Base-by-base conservation (phyloP, 2,113 vertebrate species). In the Emydura subglobosa region DNA sequence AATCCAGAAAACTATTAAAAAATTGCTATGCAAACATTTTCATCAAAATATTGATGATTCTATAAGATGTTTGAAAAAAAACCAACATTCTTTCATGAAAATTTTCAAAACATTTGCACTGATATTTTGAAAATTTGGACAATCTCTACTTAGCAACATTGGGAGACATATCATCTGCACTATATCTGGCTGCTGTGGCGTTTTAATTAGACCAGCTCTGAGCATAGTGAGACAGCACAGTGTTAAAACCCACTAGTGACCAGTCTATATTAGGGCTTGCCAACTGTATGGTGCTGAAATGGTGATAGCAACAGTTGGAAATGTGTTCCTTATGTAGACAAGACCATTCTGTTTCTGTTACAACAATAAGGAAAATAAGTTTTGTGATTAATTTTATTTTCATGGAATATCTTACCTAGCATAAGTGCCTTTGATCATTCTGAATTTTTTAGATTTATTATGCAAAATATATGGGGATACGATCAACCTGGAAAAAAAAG, bases 151-250 rank as follows among this genome's bases (percentile, higher is more conserved):
- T 79, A 49, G 53, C 53, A 85, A 88, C 68, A 17, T 16, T 85
- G 79, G 34, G 44, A 89, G 6, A 2, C 1, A 83, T 91, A 82
- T 4, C 79, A 44, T 61, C 90, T 89, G 83, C 88, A 82, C 92
- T 54, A 87, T 85, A 27, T 83, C 92, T 94, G 90, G 76, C n/a
- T 72, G n/a, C n/a, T 72, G 19, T 72, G 82, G 93, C 54, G 47
- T 89, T 94, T 97, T 85, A 91, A 89, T 86, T 47, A 78, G 31
- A 68, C 65, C 17, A 19, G 74, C 25, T 47, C 61, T 12, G 27
- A 72, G 51, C 49, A 68, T 68, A 27, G 47, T 81, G 83, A 85
- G 74, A n/a, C 31, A 93, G 82, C 42, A 93, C 93, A 85, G 57
- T 85, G 88, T 81, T 91, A 39, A 55, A 72, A 89, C 78, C 49